phyloP scores from a whole-genome alignment of 2,113 vertebrate genomes.

The Carassius carassius region DNA sequence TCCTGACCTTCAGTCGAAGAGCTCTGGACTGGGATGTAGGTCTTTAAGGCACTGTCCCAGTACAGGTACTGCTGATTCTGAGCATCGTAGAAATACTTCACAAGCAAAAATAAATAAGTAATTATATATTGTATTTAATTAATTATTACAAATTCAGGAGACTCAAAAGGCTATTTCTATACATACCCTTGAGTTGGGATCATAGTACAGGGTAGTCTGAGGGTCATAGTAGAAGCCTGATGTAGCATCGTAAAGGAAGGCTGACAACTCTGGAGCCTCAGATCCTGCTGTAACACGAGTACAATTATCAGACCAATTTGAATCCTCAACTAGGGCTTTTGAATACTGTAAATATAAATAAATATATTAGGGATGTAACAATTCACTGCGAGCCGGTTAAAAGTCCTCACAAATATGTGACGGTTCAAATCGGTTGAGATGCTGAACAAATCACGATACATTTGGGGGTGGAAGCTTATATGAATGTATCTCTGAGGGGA shows the following conservation, averaged over 20 bases:
- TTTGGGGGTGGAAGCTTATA: too few relatives aligned
- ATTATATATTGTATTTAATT: neutral
- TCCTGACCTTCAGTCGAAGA: slow-evolving; percentile 4
- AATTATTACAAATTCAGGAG: neutral
- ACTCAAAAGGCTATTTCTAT: neutral
- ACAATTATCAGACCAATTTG: neutral
- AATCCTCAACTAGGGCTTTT: too few relatives aligned
- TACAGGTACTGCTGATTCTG: slow-evolving; percentile 81
- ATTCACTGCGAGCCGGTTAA: too few relatives aligned
- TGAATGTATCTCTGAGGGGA: too few relatives aligned
- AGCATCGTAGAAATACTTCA: slow-evolving; percentile 81
- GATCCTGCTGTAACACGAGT: slow-evolving; percentile 70
- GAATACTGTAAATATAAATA: too few relatives aligned
- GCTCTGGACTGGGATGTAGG: slow-evolving; percentile 76
- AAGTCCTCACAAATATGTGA: too few relatives aligned
- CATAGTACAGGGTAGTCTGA: slow-evolving; percentile 90
- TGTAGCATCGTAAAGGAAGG: slow-evolving; percentile 91
- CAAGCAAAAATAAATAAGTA: neutral
- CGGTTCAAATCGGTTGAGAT: too few relatives aligned
- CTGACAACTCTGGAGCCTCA: slow-evolving; percentile 86
- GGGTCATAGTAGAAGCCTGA: slow-evolving; percentile 97
- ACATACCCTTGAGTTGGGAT: slow-evolving; percentile 61
- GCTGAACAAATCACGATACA: too few relatives aligned
- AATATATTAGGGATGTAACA: too few relatives aligned
- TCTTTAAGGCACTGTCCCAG: slow-evolving; percentile 75